Evolutionary conservation across 2,797 vertebrate species (phyloP).

Genomic region (Phataginus tricuspis): DNA sequence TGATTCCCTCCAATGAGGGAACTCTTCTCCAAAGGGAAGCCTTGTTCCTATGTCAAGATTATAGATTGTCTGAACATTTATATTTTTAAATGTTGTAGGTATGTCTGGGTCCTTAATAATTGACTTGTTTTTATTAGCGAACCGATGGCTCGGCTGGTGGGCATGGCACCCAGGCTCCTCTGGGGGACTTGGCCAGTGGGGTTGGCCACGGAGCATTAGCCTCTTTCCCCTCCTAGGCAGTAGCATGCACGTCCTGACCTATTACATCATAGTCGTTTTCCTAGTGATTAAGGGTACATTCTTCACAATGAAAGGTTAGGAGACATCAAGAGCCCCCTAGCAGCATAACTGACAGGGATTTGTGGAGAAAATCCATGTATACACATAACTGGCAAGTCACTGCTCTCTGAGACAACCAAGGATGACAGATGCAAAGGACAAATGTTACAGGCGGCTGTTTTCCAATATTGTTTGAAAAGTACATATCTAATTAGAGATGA

Average conservation of each 20-base stretch:
- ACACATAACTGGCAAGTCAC: neutral
- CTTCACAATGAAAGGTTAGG: conserved; percentile 45
- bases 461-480: neutral
- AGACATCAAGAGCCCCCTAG: neutral
- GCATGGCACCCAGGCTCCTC: neutral
- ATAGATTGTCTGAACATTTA: neutral
- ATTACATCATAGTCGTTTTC: neutral
- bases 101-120: neutral
- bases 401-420: rapidly evolving
- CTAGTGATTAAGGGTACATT: conserved; percentile 37
- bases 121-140: neutral
- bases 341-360: neutral
- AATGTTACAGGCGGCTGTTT: conserved; percentile 11
- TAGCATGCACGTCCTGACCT: neutral
- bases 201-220: rapidly evolving
- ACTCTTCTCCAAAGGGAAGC: neutral
- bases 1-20: neutral
- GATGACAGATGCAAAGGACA: neutral
- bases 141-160: neutral
- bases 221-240: rapidly evolving
- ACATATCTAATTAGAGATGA: conserved; percentile 48
- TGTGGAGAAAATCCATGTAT: neutral
- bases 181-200: rapidly evolving
- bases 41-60: neutral
- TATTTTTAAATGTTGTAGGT: neutral